These are phyloP conservation scores for Platycnemis pennipes DNA, from an alignment of 2,888 invertebrate species.

Conservation along the genomic window DNA sequence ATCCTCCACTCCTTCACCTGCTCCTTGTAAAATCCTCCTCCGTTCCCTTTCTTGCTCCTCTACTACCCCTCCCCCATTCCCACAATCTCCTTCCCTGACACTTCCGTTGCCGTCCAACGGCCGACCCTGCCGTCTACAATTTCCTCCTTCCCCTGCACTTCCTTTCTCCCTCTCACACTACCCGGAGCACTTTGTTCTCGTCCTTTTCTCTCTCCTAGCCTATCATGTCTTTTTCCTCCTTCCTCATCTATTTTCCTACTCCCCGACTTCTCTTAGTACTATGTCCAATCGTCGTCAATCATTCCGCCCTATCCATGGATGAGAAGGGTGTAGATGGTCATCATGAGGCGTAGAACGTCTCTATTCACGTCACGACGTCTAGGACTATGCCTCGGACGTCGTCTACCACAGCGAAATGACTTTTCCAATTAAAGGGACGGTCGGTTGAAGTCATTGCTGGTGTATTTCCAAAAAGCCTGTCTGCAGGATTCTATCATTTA, in stretches of 20 bases:
- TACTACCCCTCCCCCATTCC: background rate
- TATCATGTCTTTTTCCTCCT: background rate
- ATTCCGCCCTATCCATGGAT: background rate
- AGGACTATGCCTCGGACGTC: too few species aligned
- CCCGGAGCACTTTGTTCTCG: background rate
- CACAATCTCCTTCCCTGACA: background rate
- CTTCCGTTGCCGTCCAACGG: background rate
- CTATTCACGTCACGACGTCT: too few species aligned
- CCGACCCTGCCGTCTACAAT: background rate
- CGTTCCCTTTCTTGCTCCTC: background rate
- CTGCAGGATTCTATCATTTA: too few species aligned
- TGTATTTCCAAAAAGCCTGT: too few species aligned
- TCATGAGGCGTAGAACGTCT: too few species aligned
- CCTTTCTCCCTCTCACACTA: background rate
- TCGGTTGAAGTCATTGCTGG: too few species aligned
- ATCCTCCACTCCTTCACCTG: too few species aligned
- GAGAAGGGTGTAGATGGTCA: background rate
- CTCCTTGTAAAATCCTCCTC: too few species aligned
- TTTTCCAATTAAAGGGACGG: too few species aligned
- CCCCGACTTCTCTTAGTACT: background rate
- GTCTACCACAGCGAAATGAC: too few species aligned
- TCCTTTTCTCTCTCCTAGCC: background rate
- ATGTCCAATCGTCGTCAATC: background rate
- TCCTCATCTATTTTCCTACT: background rate
- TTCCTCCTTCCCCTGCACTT: background rate